Conservation (phyloP, 2,888 invertebrate species). For the Caenorhabditis panamensis region DNA sequence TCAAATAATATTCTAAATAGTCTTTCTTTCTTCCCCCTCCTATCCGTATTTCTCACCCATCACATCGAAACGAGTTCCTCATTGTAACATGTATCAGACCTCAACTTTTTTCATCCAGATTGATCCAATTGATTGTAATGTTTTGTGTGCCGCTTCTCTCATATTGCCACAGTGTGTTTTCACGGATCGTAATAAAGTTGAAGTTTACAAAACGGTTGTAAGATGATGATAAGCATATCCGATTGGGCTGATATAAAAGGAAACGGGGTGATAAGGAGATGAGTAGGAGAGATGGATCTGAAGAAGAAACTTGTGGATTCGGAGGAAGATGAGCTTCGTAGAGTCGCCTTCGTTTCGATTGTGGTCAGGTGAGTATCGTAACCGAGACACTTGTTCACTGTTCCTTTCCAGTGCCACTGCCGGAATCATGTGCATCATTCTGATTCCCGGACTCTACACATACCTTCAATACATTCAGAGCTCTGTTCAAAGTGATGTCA, state of each 20-base stretch:
- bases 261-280: slow-evolving; percentile 20
- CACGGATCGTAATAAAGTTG: slow-evolving; percentile 11
- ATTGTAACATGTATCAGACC: not conserved
- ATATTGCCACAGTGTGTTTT: not conserved
- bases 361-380: slow-evolving; percentile 51
- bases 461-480: slow-evolving; percentile 71
- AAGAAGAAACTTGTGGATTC: slow-evolving; percentile 31
- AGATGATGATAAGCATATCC: slow-evolving; percentile 36
- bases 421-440: slow-evolving; percentile 66
- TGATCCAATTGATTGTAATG: not conserved
- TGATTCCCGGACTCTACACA: slow-evolving; percentile 68
- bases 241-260: slow-evolving; percentile 10
- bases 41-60: not conserved
- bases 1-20: too few species aligned
- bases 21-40: not conserved
- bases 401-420: slow-evolving; percentile 64
- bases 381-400: not conserved
- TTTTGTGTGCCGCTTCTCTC: not conserved
- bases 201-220: too few species aligned
- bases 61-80: slow-evolving; percentile 34
- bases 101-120: slow-evolving; percentile 13
- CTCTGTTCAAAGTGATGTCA: slow-evolving; percentile 67
- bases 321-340: slow-evolving; percentile 61
- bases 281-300: slow-evolving; percentile 13
- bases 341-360: slow-evolving; percentile 53